Evolutionary conservation across 2,888 invertebrate genomes (phyloP).

Genomic region (Pandemis corylana): DNA sequence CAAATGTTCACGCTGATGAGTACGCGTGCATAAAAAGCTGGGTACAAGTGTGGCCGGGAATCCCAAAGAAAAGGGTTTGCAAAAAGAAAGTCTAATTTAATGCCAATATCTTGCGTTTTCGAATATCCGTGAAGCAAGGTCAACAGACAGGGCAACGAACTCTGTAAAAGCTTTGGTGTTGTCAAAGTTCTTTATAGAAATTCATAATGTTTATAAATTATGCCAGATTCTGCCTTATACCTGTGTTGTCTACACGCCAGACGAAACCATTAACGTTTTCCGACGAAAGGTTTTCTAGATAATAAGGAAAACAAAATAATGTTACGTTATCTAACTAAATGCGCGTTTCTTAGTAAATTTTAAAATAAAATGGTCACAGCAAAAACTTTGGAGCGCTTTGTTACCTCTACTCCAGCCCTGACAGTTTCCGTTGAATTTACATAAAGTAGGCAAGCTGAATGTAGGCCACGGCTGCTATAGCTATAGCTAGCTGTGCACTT

Average conservation of each 20-base stretch:
- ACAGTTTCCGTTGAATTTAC: constrained; percentile 60
- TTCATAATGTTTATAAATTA: constrained; percentile 35
- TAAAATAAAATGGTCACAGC: constrained; percentile 24
- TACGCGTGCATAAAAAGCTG: neutral
- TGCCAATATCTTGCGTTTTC: constrained; percentile 53
- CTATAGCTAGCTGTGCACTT: constrained; percentile 42
- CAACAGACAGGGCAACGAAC: constrained; percentile 57
- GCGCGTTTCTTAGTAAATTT: constrained; percentile 11
- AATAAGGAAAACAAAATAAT: neutral
- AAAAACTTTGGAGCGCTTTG: constrained; percentile 33
- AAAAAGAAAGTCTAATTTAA: constrained; percentile 54
- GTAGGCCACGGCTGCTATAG: constrained; percentile 57
- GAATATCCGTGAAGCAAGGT: constrained; percentile 59
- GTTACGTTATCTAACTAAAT: neutral
- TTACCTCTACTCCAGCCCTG: constrained; percentile 50
- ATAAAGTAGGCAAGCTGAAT: constrained; percentile 54
- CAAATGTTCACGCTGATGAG: constrained; percentile 10
- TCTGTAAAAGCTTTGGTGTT: constrained; percentile 25
- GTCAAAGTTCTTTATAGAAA: constrained; percentile 31
- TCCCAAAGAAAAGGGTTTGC: constrained; percentile 41
- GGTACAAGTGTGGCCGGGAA: constrained; percentile 21
- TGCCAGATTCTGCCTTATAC: constrained; percentile 2
- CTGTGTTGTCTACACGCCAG: constrained; percentile 3
- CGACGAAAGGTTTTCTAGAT: neutral
- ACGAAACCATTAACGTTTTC: constrained; percentile 3